Percentiles rank a stretch among this genome's conserved stretches.
These are phyloP conservation scores for Chlamydotis undulata DNA, from an alignment of 2,113 vertebrate genomes.

Conservation along the genomic window DNA sequence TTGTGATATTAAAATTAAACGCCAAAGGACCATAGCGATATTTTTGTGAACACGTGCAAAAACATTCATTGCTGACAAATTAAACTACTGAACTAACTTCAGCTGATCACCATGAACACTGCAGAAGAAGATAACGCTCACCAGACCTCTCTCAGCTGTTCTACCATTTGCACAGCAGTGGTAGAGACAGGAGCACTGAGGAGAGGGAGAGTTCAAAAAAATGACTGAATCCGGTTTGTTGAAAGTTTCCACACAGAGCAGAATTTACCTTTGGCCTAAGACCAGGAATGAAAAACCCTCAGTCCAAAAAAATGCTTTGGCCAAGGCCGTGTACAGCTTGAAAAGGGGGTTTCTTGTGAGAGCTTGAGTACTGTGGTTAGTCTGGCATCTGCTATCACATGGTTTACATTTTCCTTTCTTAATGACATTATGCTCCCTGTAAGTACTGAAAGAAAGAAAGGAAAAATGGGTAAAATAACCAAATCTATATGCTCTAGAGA, in stretches of 20 bases:
- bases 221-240: neutral
- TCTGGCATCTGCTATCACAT: conserved; percentile 45
- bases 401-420: conserved; percentile 52
- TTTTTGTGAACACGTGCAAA: neutral
- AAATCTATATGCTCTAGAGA: neutral
- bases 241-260: conserved; percentile 23
- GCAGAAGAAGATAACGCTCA: neutral
- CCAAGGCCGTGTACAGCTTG: neutral
- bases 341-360: conserved; percentile 39
- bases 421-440: conserved; percentile 35
- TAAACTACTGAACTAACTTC: neutral
- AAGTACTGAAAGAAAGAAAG: neutral
- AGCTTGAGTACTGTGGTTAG: conserved; percentile 25
- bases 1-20: neutral
- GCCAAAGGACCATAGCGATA: neutral
- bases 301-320: neutral
- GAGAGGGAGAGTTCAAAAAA: neutral
- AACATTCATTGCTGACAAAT: neutral
- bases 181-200: neutral
- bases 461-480: too few relatives aligned
- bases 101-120: neutral
- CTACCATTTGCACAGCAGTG: rapidly evolving
- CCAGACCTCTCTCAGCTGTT: neutral
- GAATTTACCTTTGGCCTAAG: conserved; percentile 42
- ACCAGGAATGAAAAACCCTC: conserved; percentile 23